Evolutionary conservation across 2,888 invertebrate species (phyloP).

Genomic region (Mesorhabditis belari): DNA sequence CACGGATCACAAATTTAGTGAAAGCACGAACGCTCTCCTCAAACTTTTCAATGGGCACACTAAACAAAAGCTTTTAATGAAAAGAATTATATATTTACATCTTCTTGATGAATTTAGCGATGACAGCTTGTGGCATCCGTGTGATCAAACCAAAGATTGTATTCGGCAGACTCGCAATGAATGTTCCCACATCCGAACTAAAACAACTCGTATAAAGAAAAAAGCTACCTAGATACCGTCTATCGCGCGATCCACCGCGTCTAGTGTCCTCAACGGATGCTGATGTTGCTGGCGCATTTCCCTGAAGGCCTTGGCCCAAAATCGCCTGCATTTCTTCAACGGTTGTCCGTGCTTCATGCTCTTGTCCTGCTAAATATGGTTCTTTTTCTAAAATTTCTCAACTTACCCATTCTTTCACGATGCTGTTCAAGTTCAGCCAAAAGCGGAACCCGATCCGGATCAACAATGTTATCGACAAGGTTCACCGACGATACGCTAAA

Average conservation of each 20-base stretch:
- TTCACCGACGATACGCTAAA: not conserved
- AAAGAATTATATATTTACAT: not conserved
- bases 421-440: not conserved
- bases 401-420: not conserved
- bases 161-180: not conserved
- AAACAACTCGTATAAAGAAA: not conserved
- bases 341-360: not conserved
- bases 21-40: constrained; percentile 12
- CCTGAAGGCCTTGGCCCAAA: not conserved
- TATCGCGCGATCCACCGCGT: no score
- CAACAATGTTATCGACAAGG: constrained; percentile 9
- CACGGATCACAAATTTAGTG: constrained; percentile 24
- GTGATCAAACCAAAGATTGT: not conserved
- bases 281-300: not conserved
- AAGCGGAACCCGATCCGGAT: not conserved
- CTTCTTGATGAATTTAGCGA: constrained; percentile 1
- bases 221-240: no score
- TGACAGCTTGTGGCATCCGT: not conserved
- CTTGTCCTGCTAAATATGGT: no score
- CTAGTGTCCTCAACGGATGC: no score
- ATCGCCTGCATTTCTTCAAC: not conserved
- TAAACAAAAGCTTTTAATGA: not conserved
- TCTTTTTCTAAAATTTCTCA: no score
- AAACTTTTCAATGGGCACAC: constrained; percentile 5
- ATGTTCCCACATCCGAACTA: not conserved